Base-by-base conservation (phyloP, 2,113 vertebrate genomes). In the Petrocephalus zakoni region DNA sequence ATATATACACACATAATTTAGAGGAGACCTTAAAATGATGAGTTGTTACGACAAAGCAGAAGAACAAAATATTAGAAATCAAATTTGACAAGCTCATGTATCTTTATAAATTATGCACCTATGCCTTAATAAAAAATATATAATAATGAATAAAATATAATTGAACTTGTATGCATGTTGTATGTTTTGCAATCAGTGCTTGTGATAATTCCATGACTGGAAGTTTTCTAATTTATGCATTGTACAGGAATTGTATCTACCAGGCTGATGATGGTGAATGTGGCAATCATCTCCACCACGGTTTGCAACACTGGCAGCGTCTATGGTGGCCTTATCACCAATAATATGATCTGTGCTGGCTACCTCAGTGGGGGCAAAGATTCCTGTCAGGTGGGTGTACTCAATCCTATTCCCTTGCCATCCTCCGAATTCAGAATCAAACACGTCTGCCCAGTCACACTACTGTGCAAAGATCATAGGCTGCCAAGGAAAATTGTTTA, bases 271-370 rank as follows among this genome's bases (percentile, higher is more conserved):
- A 96, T 97, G 89, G 97, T 97, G 0, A 90, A 91, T 25, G 97
- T 99, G 90, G 90, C 91, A 87, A 93, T 99, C 91, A 98, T 99
- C 0, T 92, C 94, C 90, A 93, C 90, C 29, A 78, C 29, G 0
- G 91, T 93, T 88, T 99, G 98, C 93, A 99, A 98, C 87, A 94
- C 90, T 1, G 92, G 87, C 47, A 51, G 1, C 0, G 94, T 96
- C 58, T 98, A 99, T 0, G 87, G 91, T 58, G 96, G 95, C 6
- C 90, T 90, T 42, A 94, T 99, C 84, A 97, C 96, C 25, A 92
- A 91, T 0, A 93, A 96, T 87, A 99, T 99, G 98, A 90, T 99
- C 92, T 99, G 98, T 5, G 98, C 98, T 0, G 98, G 98, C 0
- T 92, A 96, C 90, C 92, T 98, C 49, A 87, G 91, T 0, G 98